A percentile compares a stretch with the other conserved stretches of the same genome.
Evolutionary conservation across 2,113 vertebrate genomes (phyloP).

Genomic region (Eublepharis macularius): DNA sequence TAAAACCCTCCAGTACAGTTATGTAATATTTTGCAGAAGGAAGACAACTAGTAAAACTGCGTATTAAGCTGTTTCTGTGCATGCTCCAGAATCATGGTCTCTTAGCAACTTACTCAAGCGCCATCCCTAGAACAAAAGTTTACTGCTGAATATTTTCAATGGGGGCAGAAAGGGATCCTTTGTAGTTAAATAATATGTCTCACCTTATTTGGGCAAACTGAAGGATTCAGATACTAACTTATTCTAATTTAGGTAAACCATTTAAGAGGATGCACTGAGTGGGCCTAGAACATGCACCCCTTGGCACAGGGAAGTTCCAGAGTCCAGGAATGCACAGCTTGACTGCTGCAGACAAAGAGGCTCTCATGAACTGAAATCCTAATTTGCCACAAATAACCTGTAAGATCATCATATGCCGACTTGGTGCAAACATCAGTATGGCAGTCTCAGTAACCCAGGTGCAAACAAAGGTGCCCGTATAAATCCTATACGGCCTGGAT

Average conservation of each 20-base stretch:
- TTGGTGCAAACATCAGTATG: not conserved
- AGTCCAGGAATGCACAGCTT: not conserved
- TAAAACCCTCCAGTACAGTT: slow-evolving; percentile 53
- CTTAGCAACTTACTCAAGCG: slow-evolving; percentile 59
- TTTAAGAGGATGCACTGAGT: not conserved
- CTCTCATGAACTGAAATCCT: not conserved
- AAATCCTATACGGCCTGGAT: not conserved
- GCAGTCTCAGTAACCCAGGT: slow-evolving; percentile 34
- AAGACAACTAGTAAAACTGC: slow-evolving; percentile 43
- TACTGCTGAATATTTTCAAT: slow-evolving; percentile 58
- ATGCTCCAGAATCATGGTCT: slow-evolving; percentile 52
- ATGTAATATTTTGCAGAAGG: slow-evolving; percentile 3
- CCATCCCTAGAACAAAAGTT: slow-evolving; percentile 49
- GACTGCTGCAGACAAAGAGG: not conserved
- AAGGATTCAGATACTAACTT: not conserved
- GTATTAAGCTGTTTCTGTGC: slow-evolving; percentile 52
- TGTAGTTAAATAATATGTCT: not conserved
- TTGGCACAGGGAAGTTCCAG: not conserved
- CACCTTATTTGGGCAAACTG: not conserved
- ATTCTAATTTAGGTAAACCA: not conserved
- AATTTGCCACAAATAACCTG: not conserved
- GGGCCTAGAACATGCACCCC: not conserved
- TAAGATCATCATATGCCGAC: not conserved
- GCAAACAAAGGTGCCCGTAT: slow-evolving; percentile 5
- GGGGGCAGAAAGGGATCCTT: slow-evolving; percentile 23